These are phyloP conservation scores for Nansenia antarctica DNA, from an alignment of 2,113 vertebrate genomes.

Conservation along the genomic window DNA sequence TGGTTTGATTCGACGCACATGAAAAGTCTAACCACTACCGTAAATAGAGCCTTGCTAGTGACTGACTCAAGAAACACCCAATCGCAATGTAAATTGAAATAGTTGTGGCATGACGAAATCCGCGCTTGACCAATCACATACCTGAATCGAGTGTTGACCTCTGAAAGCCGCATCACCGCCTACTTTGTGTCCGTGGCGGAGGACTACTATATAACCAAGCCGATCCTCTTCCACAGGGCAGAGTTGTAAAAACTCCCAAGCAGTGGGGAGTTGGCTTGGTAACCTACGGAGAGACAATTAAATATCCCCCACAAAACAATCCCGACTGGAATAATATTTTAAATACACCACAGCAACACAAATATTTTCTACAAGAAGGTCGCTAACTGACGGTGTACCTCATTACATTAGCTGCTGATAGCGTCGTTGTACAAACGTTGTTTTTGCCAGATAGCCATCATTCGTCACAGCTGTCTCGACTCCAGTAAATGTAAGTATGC, in stretches of 20 bases:
- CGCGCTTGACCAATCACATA: constrained; percentile 52
- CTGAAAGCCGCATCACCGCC: constrained; percentile 75
- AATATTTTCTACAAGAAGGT: constrained; percentile 29
- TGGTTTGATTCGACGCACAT: constrained; percentile 45
- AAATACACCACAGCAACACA: constrained; percentile 2
- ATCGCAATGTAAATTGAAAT: constrained; percentile 14
- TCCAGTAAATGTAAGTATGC: constrained; percentile 60
- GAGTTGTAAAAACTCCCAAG: constrained; percentile 82
- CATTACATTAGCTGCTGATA: constrained; percentile 10
- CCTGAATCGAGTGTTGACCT: constrained; percentile 65
- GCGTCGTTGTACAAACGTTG: neutral
- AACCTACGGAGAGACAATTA: constrained; percentile 21
- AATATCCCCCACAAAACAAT: constrained; percentile 24
- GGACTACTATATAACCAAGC: constrained; percentile 71
- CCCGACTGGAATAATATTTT: constrained; percentile 53
- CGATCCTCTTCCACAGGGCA: constrained; percentile 71
- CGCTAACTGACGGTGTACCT: neutral
- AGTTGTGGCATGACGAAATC: constrained; percentile 37
- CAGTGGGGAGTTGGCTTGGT: constrained; percentile 60
- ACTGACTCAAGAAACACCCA: constrained; percentile 40
- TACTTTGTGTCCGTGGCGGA: constrained; percentile 72
- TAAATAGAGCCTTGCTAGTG: constrained; percentile 61
- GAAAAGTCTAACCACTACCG: constrained; percentile 64
- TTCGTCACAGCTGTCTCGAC: constrained; percentile 28
- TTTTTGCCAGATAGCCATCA: constrained; percentile 10